phyloP scores from a whole-genome alignment of 2,888 invertebrate genomes.

The Cheilosia grossa region DNA sequence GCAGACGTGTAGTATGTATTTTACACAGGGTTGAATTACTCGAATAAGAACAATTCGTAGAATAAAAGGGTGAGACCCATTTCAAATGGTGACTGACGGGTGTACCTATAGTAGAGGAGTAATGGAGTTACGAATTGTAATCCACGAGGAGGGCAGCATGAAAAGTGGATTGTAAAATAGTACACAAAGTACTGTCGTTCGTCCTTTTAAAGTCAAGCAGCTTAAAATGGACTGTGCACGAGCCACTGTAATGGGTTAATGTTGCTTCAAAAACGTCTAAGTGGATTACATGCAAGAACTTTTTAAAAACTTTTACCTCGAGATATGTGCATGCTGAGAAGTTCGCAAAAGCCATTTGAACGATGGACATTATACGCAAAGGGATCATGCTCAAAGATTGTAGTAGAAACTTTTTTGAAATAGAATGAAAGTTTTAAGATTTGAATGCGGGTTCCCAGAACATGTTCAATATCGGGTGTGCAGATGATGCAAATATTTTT shows the following conservation, averaged over 20 bases:
- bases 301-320: conserved; percentile 63
- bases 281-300: conserved; percentile 72
- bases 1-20: conserved; percentile 15
- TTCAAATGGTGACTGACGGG: conserved; percentile 60
- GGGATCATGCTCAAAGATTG: neutral
- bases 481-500: too few species aligned
- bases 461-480: too few species aligned
- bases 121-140: conserved; percentile 68
- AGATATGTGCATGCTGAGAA: conserved; percentile 47
- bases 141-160: conserved; percentile 63
- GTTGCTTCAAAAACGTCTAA: conserved; percentile 70
- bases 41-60: conserved; percentile 21
- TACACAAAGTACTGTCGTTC: conserved; percentile 46
- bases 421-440: too few species aligned
- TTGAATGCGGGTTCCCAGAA: too few species aligned
- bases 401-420: too few species aligned
- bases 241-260: conserved; percentile 69
- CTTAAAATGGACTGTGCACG: conserved; percentile 65
- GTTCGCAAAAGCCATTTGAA: conserved; percentile 6
- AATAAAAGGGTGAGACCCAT: conserved; percentile 53
- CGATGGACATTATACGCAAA: conserved; percentile 21
- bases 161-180: conserved; percentile 67
- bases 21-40: conserved; percentile 47
- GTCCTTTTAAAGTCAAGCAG: conserved; percentile 67
- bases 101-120: conserved; percentile 19